These are phyloP conservation scores for Sarcophaga peregrina DNA, from an alignment of 1,140 invertebrate genomes.

Conservation along the genomic window DNA sequence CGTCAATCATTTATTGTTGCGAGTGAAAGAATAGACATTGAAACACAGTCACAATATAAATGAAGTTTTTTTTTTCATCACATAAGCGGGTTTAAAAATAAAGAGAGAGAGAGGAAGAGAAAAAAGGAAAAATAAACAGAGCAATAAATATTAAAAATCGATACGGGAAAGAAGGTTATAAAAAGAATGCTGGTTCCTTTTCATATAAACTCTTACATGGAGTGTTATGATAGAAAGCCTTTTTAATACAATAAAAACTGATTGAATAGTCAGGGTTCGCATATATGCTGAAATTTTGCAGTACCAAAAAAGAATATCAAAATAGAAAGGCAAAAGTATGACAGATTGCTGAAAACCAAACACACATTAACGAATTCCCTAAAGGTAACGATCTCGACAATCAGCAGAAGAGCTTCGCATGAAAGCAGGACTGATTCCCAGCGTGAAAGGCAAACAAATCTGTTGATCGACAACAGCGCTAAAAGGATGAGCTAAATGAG, in stretches of 20 bases:
- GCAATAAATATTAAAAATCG: background rate
- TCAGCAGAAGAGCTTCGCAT: no score
- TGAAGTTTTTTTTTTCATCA: background rate
- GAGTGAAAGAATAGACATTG: background rate
- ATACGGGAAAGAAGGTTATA: background rate
- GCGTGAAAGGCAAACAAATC: no score
- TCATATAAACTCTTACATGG: background rate
- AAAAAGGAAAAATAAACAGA: no score
- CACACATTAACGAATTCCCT: no score
- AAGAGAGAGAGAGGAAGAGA: background rate
- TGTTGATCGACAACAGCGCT: no score
- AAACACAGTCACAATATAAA: background rate
- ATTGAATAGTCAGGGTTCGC: background rate
- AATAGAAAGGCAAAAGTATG: no score
- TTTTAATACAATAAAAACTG: background rate
- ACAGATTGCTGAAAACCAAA: no score
- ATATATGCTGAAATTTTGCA: background rate
- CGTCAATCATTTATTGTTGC: constrained; percentile 13
- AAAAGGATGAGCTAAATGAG: no score
- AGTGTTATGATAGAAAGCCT: background rate
- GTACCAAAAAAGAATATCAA: no score
- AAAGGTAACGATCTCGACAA: no score
- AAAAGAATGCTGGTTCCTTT: background rate
- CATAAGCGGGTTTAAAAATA: constrained; percentile 1
- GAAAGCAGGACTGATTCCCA: no score